phyloP scores from a whole-genome alignment of 2,113 vertebrate genomes.

The Microtus montanus region DNA sequence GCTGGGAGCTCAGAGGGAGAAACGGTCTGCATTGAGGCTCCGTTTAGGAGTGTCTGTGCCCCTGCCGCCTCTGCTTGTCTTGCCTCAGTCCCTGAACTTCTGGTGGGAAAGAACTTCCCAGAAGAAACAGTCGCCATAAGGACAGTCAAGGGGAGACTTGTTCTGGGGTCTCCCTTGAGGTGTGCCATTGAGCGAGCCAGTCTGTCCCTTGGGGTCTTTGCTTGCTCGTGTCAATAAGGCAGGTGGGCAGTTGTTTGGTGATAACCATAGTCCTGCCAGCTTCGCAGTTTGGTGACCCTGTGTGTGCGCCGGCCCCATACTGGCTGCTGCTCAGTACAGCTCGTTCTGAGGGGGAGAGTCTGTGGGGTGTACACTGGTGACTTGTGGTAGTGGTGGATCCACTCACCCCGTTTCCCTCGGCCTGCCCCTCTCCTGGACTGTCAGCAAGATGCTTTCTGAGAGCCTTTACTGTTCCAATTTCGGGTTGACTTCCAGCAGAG shows the following conservation, averaged over 20 bases:
- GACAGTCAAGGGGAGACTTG: background rate
- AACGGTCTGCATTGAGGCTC: background rate
- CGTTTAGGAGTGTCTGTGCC: background rate
- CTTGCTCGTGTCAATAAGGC: background rate
- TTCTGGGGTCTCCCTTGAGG: background rate
- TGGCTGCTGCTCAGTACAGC: background rate
- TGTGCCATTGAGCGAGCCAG: background rate
- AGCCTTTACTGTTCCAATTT: background rate
- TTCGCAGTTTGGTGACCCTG: background rate
- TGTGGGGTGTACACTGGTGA: too few relatives aligned
- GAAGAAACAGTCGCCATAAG: background rate
- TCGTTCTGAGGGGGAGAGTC: background rate
- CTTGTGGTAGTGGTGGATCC: too few relatives aligned
- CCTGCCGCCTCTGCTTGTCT: too few relatives aligned
- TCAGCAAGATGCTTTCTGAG: background rate
- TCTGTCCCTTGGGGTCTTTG: conserved; percentile 7
- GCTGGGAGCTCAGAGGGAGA: background rate
- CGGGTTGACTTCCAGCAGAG: background rate
- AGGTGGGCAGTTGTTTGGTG: background rate
- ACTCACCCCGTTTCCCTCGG: background rate
- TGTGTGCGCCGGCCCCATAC: background rate
- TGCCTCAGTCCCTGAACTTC: background rate
- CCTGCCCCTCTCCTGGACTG: background rate
- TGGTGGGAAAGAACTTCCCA: background rate
- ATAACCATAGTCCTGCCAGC: background rate